A percentile compares a stretch with the other conserved stretches of the same genome.
Conservation (phyloP, 1,140 invertebrate species). For the Drosophila navojoa region DNA sequence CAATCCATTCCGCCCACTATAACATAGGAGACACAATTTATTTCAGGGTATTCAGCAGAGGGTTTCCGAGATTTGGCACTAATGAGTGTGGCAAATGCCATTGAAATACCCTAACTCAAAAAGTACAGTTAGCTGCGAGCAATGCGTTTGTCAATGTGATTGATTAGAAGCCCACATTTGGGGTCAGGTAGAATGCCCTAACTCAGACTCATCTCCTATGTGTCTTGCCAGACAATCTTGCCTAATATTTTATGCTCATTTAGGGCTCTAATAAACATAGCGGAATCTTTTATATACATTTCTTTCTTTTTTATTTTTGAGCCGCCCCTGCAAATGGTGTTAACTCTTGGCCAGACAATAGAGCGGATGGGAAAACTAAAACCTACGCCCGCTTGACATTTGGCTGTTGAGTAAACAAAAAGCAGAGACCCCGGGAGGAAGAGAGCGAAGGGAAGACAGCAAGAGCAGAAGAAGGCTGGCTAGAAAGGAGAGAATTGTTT, state of each 20-base stretch:
- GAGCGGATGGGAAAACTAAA: conserved; percentile 73
- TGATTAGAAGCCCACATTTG: conserved; percentile 53
- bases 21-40: neutral
- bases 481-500: neutral
- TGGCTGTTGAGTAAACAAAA: conserved; percentile 75
- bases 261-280: conserved; percentile 64
- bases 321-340: conserved; percentile 47
- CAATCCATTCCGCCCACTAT: conserved; percentile 1
- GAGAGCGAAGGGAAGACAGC: conserved; percentile 20
- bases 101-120: conserved; percentile 28
- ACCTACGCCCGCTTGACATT: conserved; percentile 79
- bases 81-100: conserved; percentile 32
- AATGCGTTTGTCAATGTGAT: conserved; percentile 56
- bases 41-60: neutral
- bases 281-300: conserved; percentile 42
- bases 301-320: conserved; percentile 24
- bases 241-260: conserved; percentile 82
- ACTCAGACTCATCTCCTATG: conserved; percentile 18
- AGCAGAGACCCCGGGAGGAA: conserved; percentile 22
- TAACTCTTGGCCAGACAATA: conserved; percentile 72
- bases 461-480: conserved; percentile 10
- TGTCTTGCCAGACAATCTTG: conserved; percentile 54
- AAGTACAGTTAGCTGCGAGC: conserved; percentile 35
- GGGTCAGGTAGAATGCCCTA: conserved; percentile 43
- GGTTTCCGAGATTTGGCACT: conserved; percentile 11